Evolutionary conservation across 2,113 vertebrate genomes (phyloP).

Genomic region (Circaetus gallicus): DNA sequence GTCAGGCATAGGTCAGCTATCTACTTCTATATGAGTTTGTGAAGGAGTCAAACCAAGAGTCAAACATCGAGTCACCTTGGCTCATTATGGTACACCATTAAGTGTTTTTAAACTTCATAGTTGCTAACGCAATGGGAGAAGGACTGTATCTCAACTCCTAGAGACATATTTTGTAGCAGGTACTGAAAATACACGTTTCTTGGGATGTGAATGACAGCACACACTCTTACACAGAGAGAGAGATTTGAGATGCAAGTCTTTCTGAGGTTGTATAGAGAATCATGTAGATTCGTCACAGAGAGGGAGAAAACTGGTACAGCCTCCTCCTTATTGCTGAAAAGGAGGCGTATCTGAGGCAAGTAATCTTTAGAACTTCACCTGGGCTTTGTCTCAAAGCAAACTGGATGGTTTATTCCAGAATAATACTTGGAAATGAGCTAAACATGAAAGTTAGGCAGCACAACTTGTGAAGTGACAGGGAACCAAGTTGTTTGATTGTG

Average conservation of each 20-base stretch:
- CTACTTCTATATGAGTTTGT: background rate
- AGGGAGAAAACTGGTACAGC: background rate
- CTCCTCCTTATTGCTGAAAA: background rate
- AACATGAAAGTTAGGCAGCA: background rate
- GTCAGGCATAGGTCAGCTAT: background rate
- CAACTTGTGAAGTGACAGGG: background rate
- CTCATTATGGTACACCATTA: background rate
- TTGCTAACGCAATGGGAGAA: background rate
- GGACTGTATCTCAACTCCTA: background rate
- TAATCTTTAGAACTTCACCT: background rate
- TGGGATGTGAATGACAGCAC: background rate
- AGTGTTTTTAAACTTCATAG: background rate
- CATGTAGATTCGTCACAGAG: background rate
- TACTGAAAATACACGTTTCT: background rate
- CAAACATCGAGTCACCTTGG: rapidly evolving
- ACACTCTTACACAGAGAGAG: background rate
- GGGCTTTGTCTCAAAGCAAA: background rate
- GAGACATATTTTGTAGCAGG: background rate
- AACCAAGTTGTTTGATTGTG: background rate
- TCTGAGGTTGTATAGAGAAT: background rate
- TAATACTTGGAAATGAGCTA: background rate
- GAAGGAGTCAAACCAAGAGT: background rate
- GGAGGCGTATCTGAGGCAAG: background rate
- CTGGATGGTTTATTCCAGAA: background rate
- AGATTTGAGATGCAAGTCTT: background rate